A percentile compares a stretch with the other conserved stretches of the same genome.
These are phyloP conservation scores for Cephalopachus bancanus DNA, from an alignment of 2,797 vertebrate species.

Conservation along the genomic window DNA sequence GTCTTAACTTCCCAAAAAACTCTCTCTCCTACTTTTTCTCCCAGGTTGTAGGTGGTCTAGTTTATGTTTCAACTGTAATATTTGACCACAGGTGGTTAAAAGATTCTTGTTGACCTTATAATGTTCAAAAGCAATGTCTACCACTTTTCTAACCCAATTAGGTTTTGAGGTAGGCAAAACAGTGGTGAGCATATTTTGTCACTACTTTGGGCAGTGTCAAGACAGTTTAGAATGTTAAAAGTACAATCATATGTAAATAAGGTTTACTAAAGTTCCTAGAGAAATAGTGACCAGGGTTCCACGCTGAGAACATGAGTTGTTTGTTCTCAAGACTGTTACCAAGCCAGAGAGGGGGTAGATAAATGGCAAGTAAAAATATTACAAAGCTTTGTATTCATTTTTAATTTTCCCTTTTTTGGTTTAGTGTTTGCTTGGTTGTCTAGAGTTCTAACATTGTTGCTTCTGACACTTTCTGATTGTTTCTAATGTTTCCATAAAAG, in stretches of 20 bases:
- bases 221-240: not conserved
- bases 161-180: not conserved
- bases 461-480: not conserved
- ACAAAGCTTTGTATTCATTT: not conserved
- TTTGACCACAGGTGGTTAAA: not conserved
- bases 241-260: not conserved
- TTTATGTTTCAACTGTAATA: not conserved
- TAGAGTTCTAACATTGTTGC: not conserved
- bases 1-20: not conserved
- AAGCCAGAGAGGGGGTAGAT: not conserved
- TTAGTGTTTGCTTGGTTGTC: not conserved
- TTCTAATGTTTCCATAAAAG: not conserved
- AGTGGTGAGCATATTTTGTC: not conserved
- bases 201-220: not conserved
- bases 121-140: not conserved
- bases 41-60: not conserved
- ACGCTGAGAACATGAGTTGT: not conserved
- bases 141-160: not conserved
- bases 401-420: not conserved
- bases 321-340: not conserved
- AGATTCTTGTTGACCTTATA: not conserved
- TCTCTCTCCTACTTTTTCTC: not conserved
- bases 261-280: not conserved
- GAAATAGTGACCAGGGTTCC: not conserved
- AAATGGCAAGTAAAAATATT: not conserved